Conservation (phyloP, 1,140 invertebrate genomes). For the Diorhabda carinulata region DNA sequence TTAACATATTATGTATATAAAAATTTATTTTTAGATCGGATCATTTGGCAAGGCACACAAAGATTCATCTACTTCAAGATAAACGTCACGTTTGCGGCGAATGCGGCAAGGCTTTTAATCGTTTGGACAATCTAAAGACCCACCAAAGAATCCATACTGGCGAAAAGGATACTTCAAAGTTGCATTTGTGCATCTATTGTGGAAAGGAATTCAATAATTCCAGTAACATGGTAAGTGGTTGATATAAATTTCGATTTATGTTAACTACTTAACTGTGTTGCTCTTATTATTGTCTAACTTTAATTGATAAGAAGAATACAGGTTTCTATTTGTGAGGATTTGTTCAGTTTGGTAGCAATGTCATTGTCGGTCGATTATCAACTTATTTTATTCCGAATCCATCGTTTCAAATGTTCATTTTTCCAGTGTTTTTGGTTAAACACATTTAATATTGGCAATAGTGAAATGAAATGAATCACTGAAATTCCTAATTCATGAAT, state of each 20-base stretch:
- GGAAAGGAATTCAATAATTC: constrained; percentile 49
- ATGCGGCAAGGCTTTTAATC: constrained; percentile 51
- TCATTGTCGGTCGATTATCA: too few species aligned
- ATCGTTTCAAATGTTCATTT: too few species aligned
- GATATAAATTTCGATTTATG: constrained; percentile 20
- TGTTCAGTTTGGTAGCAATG: neutral
- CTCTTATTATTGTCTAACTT: constrained; percentile 19
- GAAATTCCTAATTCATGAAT: too few species aligned
- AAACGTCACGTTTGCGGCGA: constrained; percentile 49
- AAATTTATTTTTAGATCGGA: constrained; percentile 37
- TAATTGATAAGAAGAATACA: neutral
- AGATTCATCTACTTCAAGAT: constrained; percentile 45
- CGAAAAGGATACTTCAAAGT: constrained; percentile 46
- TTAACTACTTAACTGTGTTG: constrained; percentile 20
- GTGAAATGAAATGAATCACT: too few species aligned
- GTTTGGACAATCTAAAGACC: constrained; percentile 47
- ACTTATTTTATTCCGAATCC: too few species aligned
- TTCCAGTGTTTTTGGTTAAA: too few species aligned
- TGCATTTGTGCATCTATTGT: constrained; percentile 51
- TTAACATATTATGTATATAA: too few species aligned
- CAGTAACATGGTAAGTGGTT: constrained; percentile 44
- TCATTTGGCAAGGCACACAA: constrained; percentile 43
- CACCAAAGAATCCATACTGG: constrained; percentile 49
- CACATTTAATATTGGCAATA: too few species aligned
- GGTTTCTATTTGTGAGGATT: neutral